Percentiles rank a stretch among this genome's conserved stretches.
Conservation (phyloP, 2,113 vertebrate genomes). For the Urocolius indicus region DNA sequence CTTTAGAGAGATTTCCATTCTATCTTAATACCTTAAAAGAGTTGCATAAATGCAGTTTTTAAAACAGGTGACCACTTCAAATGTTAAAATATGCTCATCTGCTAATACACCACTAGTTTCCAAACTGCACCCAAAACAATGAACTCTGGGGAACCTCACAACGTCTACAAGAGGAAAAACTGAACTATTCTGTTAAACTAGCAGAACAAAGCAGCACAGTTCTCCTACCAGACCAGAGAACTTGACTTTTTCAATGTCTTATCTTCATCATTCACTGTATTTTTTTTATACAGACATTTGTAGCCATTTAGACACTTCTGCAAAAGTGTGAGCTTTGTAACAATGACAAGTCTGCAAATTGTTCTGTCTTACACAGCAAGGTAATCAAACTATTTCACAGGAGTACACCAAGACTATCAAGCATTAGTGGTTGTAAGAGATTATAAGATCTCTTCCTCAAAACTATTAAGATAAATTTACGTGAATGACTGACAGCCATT, state of each 20-base stretch:
- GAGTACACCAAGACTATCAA: not conserved
- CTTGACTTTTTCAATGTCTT: not conserved
- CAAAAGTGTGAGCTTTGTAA: not conserved
- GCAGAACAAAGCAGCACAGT: not conserved
- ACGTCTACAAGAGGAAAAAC: not conserved
- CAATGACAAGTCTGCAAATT: not conserved
- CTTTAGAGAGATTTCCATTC: slow-evolving; percentile 66
- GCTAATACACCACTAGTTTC: not conserved
- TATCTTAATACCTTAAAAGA: slow-evolving; percentile 49
- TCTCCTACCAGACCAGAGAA: not conserved
- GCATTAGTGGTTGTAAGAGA: not conserved
- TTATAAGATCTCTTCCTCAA: not conserved
- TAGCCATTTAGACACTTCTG: not conserved
- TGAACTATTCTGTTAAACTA: not conserved
- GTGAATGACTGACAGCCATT: not conserved
- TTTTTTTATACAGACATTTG: not conserved
- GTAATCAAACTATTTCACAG: not conserved
- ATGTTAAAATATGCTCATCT: not conserved
- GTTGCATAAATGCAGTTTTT: slow-evolving; percentile 42
- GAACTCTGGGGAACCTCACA: not conserved
- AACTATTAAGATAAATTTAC: not conserved
- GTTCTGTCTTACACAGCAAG: not conserved
- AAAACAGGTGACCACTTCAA: slow-evolving; percentile 13
- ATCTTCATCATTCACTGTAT: not conserved
- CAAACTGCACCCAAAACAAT: not conserved